Base-by-base conservation (phyloP, 1,140 invertebrate species). In the Bombus terrestris region DNA sequence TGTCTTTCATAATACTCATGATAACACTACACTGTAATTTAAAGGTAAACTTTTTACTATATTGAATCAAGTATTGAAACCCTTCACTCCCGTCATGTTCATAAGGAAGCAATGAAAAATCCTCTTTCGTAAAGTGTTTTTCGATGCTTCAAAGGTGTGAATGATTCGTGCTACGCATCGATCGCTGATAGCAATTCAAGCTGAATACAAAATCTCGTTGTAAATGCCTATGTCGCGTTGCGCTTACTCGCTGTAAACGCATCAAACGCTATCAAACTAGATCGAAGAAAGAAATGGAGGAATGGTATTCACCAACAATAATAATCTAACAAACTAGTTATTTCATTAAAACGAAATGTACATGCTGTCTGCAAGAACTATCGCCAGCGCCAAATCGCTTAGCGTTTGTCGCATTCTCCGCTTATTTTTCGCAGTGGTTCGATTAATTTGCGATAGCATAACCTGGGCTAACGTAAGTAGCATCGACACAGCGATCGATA, bases 401-500 rank as follows among this genome's bases (percentile, higher is more conserved):
- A 59, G 64, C 66, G 37, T 71, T 78, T 73, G 77, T 88, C 64
- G 83, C 86, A 88, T 88, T 64, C 77, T 53, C 74, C 74, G 81
- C 88, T 90, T 87, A 25, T 37, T 75, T 43, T 64, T 41, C 81
- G 88, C 88, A 86, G 79, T 62, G 85, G 41, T 57, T 88, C 75
- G 76, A 82, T 77, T 59, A 73, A 57, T 83, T 83, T 69, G 77
- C 85, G 85, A 90, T 81, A 66, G 89, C 71, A 66, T 87, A 90
- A 86, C 86, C 62, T 83, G 83, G 76, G 75, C 68, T 75, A 32
- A 53, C 64, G 53, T 81, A 81, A 72, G 79, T 83, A 90, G 82
- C 78, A 86, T 66, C 80, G 80, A 35, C 39, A 87, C 88, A 90
- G 88, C 89, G 89, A 90, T 90, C 89, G 89, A 90, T 86, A 80